Evolutionary conservation across 2,797 vertebrate genomes (phyloP).

Genomic region (Gila robusta): DNA sequence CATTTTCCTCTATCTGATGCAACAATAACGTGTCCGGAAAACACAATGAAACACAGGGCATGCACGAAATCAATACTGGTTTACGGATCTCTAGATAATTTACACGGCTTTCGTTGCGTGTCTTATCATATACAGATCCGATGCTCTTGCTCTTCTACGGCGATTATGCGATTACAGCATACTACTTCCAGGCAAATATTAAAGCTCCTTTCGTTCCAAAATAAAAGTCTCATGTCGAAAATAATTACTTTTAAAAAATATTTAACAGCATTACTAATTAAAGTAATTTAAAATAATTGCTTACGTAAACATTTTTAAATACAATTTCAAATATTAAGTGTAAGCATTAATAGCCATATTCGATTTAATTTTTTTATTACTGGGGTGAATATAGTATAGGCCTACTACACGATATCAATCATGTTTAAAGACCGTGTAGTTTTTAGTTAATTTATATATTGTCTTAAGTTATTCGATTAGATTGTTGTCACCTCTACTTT

Average conservation of each 20-base stretch:
- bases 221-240: constrained; percentile 33
- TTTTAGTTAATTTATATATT: not conserved
- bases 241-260: not conserved
- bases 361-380: not conserved
- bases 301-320: not conserved
- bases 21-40: constrained; percentile 87
- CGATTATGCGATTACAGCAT: not conserved
- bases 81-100: not conserved
- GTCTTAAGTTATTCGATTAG: too few species aligned
- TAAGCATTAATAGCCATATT: not conserved
- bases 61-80: not conserved
- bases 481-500: not conserved
- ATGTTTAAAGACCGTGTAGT: not conserved
- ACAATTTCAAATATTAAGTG: not conserved
- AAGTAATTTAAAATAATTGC: not conserved
- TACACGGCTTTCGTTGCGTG: accelerated
- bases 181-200: constrained; percentile 23
- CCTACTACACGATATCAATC: not conserved
- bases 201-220: constrained; percentile 8
- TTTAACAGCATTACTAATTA: not conserved
- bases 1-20: constrained; percentile 88
- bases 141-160: not conserved
- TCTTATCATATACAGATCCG: constrained; percentile 3
- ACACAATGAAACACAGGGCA: constrained; percentile 17
- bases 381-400: not conserved